A percentile compares a stretch with the other conserved stretches of the same genome.
Evolutionary conservation across 2,888 invertebrate genomes (phyloP).

Genomic region (Erebia palarica): DNA sequence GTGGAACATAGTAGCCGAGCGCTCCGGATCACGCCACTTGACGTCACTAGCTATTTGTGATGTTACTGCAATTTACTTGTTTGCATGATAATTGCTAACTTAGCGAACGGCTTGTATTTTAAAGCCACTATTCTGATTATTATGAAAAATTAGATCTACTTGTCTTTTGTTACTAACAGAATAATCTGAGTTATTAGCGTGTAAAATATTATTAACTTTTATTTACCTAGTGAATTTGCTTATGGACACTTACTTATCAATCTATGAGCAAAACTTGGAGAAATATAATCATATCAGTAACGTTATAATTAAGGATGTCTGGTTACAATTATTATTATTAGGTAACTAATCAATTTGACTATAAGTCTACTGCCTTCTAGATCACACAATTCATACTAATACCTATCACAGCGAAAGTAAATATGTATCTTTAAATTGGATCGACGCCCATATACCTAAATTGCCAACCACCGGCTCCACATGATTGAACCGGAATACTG

Average conservation of each 20-base stretch:
- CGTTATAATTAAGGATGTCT: no score
- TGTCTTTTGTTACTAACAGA: neutral
- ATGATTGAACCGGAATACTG: no score
- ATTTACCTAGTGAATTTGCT: neutral
- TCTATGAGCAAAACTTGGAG: no score
- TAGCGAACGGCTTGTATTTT: conserved; percentile 15
- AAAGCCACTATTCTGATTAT: conserved; percentile 11
- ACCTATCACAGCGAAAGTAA: no score
- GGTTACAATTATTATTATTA: no score
- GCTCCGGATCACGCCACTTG: conserved; percentile 33
- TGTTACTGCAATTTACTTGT: conserved; percentile 24
- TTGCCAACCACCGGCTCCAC: no score
- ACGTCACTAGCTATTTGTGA: conserved; percentile 30
- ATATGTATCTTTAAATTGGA: no score
- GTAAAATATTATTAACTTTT: neutral
- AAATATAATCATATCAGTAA: no score
- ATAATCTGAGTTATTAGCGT: neutral
- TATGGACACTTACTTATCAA: neutral
- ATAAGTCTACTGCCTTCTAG: no score
- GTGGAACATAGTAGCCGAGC: conserved; percentile 13
- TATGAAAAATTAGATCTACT: conserved; percentile 3
- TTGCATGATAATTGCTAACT: conserved; percentile 20
- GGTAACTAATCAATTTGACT: no score
- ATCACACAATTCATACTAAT: no score
- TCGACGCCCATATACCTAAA: no score